A percentile compares a stretch with the other conserved stretches of the same genome.
These are phyloP conservation scores for Muntiacus reevesi DNA, from an alignment of 2,113 vertebrate species.

Conservation along the genomic window DNA sequence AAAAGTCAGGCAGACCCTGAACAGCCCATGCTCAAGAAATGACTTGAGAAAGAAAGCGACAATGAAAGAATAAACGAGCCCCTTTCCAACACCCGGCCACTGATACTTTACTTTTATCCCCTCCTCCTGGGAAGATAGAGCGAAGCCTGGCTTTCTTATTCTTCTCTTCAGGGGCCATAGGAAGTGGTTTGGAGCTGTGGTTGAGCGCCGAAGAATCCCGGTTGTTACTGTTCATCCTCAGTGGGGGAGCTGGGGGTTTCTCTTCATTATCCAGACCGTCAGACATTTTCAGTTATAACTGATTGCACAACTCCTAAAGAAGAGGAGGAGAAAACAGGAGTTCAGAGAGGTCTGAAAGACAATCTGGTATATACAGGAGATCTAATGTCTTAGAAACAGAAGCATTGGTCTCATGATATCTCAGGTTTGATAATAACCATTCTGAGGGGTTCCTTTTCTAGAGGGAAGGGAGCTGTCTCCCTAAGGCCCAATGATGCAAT, in stretches of 20 bases:
- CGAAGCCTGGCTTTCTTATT: slow-evolving; percentile 99
- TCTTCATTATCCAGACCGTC: slow-evolving; percentile 97
- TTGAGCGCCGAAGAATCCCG: slow-evolving; percentile 95
- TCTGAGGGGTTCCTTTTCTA: not conserved
- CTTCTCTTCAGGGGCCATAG: slow-evolving; percentile 99
- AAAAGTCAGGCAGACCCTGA: slow-evolving; percentile 45
- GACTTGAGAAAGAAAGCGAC: slow-evolving; percentile 52
- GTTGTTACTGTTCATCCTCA: slow-evolving; percentile 99
- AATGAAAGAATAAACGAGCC: slow-evolving; percentile 17
- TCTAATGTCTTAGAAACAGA: not conserved
- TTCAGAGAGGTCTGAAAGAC: not conserved
- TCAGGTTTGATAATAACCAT: not conserved
- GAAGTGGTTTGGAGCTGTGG: slow-evolving; percentile 96
- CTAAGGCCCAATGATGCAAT: not conserved
- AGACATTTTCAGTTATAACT: slow-evolving; percentile 95
- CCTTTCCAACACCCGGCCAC: slow-evolving; percentile 43
- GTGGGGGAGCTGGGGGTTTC: slow-evolving; percentile 97
- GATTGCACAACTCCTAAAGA: slow-evolving; percentile 89
- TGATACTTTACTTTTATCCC: slow-evolving; percentile 97
- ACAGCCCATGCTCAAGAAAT: not conserved
- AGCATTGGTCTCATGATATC: not conserved
- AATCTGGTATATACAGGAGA: not conserved
- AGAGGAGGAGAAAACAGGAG: slow-evolving; percentile 44
- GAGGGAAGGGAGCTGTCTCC: not conserved
- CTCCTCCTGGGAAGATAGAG: slow-evolving; percentile 98